Evolutionary conservation across 92 coral and sea anemone species (phyloP), one percentile per base, ranked within the genome.

Genomic region (Bergia puertoricense): DNA sequence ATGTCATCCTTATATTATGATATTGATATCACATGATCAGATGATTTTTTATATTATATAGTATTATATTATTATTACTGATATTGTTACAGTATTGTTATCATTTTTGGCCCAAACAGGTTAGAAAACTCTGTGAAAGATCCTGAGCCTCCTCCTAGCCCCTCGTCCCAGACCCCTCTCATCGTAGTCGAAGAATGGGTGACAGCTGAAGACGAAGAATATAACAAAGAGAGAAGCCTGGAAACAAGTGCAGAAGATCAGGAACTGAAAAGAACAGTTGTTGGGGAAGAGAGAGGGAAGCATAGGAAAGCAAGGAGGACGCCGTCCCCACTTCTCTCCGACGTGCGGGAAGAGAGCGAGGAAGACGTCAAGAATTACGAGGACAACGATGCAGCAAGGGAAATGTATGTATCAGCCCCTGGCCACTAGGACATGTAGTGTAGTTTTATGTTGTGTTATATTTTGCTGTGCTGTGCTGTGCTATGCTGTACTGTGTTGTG

Each of bases 171-270:
- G 87, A 91, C 95, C 37, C 99, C 99, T 1, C 88, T 97, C 14
- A 97, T 97, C 6, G 98, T 97, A 36, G 94, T 97, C 42, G 98
- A 95, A 84, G 98, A 97, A 67, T 97, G 93, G 89, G 23, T 84
- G 79, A 44, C 76, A 43, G 59, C 14, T 20, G 82, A 79, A 22
- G 89, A 86, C 36, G 82, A 77, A 8, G 67, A 50, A 39, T 9
- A 67, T 5, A 65, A 22, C 50, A 23, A 44, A 67, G 11, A 51
- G 62, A 74, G 65, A 81, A 74, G 56, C 65, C 22, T 88, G 68
- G 90, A 87, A 68, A 65, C 67, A 30, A 71, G 42, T 38, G 81
- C 74, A 6, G 73, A 81, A 30, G 79, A 30, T 30, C 30, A 45
- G 16, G 62, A 71, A 3, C 13, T 37, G 11, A 37, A 69, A 45